Evolutionary conservation across 2,888 invertebrate genomes (phyloP).

Genomic region (Cotesia congregata): DNA sequence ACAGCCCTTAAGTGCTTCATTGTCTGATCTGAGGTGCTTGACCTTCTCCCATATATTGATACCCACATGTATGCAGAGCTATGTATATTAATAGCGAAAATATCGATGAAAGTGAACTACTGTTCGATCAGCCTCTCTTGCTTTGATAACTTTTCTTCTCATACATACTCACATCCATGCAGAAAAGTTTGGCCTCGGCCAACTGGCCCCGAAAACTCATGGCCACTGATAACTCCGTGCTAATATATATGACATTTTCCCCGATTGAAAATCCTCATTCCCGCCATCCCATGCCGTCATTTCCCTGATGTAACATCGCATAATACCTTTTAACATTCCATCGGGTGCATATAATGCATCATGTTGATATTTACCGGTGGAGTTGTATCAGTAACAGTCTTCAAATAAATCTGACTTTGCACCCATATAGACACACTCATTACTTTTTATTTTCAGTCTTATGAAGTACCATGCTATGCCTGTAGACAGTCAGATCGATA

Average conservation of each 20-base stretch:
- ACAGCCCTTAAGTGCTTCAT: constrained; percentile 49
- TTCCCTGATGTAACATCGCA: not conserved
- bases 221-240: constrained; percentile 36
- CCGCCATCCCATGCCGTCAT: constrained; percentile 7
- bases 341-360: not conserved
- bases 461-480: too few relatives aligned
- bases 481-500: too few relatives aligned
- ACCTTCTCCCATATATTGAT: constrained; percentile 64
- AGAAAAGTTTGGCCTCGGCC: constrained; percentile 22
- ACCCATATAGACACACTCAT: too few relatives aligned
- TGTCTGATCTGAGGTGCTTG: constrained; percentile 67
- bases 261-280: not conserved
- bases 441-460: too few relatives aligned
- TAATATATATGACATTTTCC: not conserved
- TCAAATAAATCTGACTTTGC: too few relatives aligned
- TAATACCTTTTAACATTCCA: not conserved
- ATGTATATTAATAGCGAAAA: constrained; percentile 46
- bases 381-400: not conserved
- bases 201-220: constrained; percentile 35
- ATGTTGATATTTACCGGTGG: not conserved
- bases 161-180: not conserved
- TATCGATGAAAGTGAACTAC: constrained; percentile 42
- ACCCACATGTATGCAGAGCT: not conserved
- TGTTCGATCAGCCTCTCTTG: constrained; percentile 19
- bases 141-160: not conserved